Percentiles rank a stretch among this genome's conserved stretches.
These are phyloP conservation scores for Drosophila maculinotata DNA, from an alignment of 2,888 invertebrate genomes.

Conservation along the genomic window DNA sequence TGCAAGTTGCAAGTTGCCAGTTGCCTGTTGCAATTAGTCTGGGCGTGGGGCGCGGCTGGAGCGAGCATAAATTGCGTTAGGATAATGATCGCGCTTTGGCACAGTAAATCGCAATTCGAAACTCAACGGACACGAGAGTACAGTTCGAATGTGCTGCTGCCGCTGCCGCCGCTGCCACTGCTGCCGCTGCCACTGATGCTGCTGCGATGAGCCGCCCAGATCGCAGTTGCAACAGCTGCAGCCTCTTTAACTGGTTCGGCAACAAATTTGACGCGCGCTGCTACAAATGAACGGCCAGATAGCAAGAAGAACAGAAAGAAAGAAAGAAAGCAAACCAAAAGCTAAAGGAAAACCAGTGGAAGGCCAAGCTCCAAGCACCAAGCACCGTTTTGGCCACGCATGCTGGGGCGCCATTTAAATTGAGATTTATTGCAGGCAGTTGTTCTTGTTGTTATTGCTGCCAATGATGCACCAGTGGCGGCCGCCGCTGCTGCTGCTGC, in stretches of 20 bases:
- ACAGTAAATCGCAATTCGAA: conserved; percentile 77
- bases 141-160: conserved; percentile 65
- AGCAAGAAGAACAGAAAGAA: conserved; percentile 23
- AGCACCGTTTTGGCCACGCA: conserved; percentile 77
- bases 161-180: conserved; percentile 29
- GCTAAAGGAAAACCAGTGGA: conserved; percentile 72
- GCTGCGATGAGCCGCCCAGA: conserved; percentile 47
- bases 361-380: conserved; percentile 46
- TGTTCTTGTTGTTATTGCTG: conserved; percentile 61
- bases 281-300: conserved; percentile 65
- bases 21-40: conserved; percentile 70
- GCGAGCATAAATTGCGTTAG: conserved; percentile 84
- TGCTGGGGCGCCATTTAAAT: conserved; percentile 84
- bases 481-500: conserved; percentile 59
- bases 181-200: conserved; percentile 28
- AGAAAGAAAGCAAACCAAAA: conserved; percentile 43
- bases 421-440: conserved; percentile 83
- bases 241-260: conserved; percentile 74
- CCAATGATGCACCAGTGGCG: conserved; percentile 54
- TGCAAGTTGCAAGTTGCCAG: conserved; percentile 49
- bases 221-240: conserved; percentile 47
- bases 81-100: conserved; percentile 84
- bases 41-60: conserved; percentile 73
- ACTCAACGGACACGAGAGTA: conserved; percentile 75
- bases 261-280: conserved; percentile 78